Evolutionary conservation across 2,113 vertebrate species (phyloP).

Genomic region (Corythornis vintsioides): DNA sequence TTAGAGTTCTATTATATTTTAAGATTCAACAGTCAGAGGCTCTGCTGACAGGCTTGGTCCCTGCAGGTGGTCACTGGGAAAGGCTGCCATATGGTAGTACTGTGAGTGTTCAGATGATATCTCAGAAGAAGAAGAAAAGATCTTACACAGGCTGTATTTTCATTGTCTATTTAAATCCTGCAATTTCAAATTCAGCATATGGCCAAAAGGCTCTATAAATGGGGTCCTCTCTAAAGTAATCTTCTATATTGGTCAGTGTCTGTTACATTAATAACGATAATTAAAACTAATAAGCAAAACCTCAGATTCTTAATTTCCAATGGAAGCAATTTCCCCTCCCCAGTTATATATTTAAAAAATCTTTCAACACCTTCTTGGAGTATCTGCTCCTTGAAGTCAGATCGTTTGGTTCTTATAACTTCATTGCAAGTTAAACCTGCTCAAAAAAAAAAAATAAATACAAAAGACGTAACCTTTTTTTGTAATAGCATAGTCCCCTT

Average conservation of each 20-base stretch:
- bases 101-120: background rate
- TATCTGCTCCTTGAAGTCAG: slow-evolving; percentile 38
- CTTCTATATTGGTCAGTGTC: background rate
- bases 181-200: background rate
- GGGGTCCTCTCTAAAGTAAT: background rate
- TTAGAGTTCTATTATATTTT: background rate
- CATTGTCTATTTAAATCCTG: background rate
- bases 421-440: slow-evolving; percentile 72
- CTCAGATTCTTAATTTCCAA: background rate
- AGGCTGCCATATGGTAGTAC: background rate
- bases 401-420: slow-evolving; percentile 70
- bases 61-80: background rate
- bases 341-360: background rate
- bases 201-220: background rate
- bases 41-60: background rate
- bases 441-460: background rate
- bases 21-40: background rate
- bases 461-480: background rate
- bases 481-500: background rate
- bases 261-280: background rate
- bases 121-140: background rate
- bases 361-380: slow-evolving; percentile 51
- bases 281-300: background rate
- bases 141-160: background rate
- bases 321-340: too few species aligned